Base-by-base conservation (phyloP, 37 sponge, comb jelly and placozoan genomes). In the Beroe ovata region DNA sequence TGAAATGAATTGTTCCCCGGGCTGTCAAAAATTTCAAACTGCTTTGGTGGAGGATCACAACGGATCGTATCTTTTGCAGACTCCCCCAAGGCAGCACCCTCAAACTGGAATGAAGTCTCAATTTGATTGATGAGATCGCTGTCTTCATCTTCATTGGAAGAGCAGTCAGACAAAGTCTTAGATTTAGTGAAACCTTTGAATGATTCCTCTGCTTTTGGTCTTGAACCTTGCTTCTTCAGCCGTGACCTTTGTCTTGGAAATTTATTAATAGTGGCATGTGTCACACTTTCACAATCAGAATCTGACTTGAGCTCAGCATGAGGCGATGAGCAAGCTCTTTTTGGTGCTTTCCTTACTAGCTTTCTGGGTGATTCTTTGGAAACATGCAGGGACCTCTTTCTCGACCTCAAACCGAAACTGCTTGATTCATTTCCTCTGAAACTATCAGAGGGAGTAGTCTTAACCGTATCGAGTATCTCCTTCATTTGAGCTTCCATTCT, bases 101-200 rank as follows among this genome's bases (percentile, higher is more conserved):
- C 3, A 66, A 6, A 2, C 1, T 66, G 29, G 18, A 33, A 34
- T 2, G 3, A 2, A 66, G 29, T 1, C 69, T 66, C 69, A 6
- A 66, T 4, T 1, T 33, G 36, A 29, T 8, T 37, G 0, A 33
- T 37, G 36, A 66, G 36, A n/a, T n/a, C n/a, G n/a, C n/a, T n/a
- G 69, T 66, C 69, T 66, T 19, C 35, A 30, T 66, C 69, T 29
- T 66, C 69, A 66, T 66, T 37, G 1, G 69, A 66, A 32, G 69
- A 66, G 2, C 69, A 34, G 16, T 66, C 34, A 3, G 69, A 66
- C 36, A 66, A 30, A 32, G 29, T 25, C 36, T 30, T 37, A 66
- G 54, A 47, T 11, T 47, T 47, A 6, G 11, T 47, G 11, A 47
- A 47, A 47, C 54, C 11, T 11, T 47, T 11, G 54, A 11, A 6